Evolutionary conservation across 2,888 invertebrate species (phyloP).

Genomic region (Sepioteuthis lessoniana): DNA sequence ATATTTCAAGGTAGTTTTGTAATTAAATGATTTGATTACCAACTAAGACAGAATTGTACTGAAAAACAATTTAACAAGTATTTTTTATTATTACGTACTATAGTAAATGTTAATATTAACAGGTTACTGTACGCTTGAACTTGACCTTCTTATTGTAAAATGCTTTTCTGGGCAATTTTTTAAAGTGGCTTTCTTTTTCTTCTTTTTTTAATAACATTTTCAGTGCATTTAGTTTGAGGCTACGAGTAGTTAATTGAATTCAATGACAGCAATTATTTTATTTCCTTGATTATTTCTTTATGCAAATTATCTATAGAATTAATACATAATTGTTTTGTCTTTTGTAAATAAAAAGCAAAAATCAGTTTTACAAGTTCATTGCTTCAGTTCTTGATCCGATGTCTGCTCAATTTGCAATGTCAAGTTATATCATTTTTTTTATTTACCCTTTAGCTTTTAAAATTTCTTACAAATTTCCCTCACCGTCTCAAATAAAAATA

Average conservation of each 20-base stretch:
- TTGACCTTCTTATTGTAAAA: not conserved
- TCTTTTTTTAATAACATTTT: not conserved
- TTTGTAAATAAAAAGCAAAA: not conserved
- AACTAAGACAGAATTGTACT: too few relatives aligned
- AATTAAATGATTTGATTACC: too few relatives aligned
- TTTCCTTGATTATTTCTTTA: not conserved
- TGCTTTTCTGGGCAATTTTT: not conserved
- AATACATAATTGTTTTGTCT: not conserved
- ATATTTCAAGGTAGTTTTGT: too few relatives aligned
- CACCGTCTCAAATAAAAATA: too few relatives aligned
- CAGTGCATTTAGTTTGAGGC: not conserved
- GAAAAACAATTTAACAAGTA: too few relatives aligned
- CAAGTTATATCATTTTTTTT: too few relatives aligned
- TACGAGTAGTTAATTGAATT: not conserved
- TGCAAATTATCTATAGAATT: not conserved
- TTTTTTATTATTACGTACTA: too few relatives aligned
- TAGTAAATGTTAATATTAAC: too few relatives aligned
- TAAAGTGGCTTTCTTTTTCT: too few relatives aligned
- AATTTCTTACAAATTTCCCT: too few relatives aligned
- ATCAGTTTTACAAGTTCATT: not conserved
- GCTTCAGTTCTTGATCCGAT: not conserved
- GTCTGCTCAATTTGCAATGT: not conserved
- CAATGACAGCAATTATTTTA: not conserved
- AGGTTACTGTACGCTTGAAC: not conserved
- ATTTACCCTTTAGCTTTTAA: too few relatives aligned